These are phyloP conservation scores for Aspidoscelis tigris DNA, from an alignment of 2,113 vertebrate species.

Conservation along the genomic window DNA sequence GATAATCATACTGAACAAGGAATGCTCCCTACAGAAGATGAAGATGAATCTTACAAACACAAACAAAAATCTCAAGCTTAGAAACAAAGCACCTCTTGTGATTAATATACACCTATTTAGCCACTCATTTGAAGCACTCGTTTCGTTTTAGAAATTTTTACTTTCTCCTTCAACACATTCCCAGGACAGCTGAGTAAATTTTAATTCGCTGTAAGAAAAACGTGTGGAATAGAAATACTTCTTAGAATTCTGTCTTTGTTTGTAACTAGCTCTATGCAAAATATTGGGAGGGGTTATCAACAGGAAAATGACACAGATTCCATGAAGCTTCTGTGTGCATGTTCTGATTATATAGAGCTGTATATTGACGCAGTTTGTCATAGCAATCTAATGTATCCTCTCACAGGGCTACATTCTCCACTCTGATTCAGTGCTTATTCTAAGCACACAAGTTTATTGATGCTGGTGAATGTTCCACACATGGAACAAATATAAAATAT, in stretches of 20 bases:
- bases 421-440: constrained; percentile 14
- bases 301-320: constrained; percentile 6
- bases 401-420: constrained; percentile 8
- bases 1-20: not conserved
- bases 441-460: constrained; percentile 11
- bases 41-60: no score
- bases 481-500: not conserved
- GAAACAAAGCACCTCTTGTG: not conserved
- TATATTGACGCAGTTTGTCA: not conserved
- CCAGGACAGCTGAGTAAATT: not conserved
- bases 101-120: not conserved
- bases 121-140: not conserved
- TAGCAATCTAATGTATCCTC: not conserved
- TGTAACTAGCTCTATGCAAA: not conserved
- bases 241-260: not conserved
- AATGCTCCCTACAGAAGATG: not conserved
- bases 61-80: not conserved
- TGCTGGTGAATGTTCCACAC: constrained; percentile 4
- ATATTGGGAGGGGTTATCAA: not conserved
- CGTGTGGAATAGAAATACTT: not conserved
- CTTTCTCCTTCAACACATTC: not conserved
- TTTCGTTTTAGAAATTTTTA: not conserved
- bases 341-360: no score
- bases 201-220: not conserved
- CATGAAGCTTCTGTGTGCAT: not conserved